phyloP scores from a whole-genome alignment of 2,888 invertebrate species.

The Nomada hirtipes region DNA sequence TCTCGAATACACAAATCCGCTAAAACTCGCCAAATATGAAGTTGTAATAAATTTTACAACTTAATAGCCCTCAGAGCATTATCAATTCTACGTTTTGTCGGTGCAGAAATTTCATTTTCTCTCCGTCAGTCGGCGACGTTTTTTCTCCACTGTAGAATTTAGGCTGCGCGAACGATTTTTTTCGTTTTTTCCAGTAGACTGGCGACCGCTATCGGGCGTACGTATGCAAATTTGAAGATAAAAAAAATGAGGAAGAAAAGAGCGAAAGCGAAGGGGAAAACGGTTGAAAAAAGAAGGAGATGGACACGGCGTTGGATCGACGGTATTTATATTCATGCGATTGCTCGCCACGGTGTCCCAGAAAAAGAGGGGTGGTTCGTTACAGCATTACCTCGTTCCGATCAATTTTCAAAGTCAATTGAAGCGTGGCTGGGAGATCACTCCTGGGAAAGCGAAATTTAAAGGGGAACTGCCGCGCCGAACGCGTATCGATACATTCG shows the following conservation, averaged over 20 bases:
- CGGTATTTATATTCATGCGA: conserved; percentile 63
- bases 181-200: conserved; percentile 25
- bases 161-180: conserved; percentile 21
- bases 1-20: no score
- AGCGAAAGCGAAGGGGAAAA: neutral
- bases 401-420: conserved; percentile 73
- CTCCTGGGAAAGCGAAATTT: conserved; percentile 55
- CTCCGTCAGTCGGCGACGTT: conserved; percentile 1
- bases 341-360: conserved; percentile 53
- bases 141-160: conserved; percentile 22
- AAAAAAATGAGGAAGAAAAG: neutral
- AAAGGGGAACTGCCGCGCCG: conserved; percentile 34
- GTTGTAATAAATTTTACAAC: neutral
- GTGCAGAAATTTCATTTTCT: neutral
- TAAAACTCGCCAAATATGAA: neutral
- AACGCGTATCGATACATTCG: conserved; percentile 45
- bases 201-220: conserved; percentile 37
- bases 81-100: no score
- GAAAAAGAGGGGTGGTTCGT: conserved; percentile 57
- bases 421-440: conserved; percentile 62
- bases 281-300: neutral
- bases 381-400: conserved; percentile 71
- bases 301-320: conserved; percentile 26
- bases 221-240: conserved; percentile 47
- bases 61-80: neutral